Evolutionary conservation across 2,888 invertebrate genomes (phyloP).

Genomic region (Acrobeloides nanus): DNA sequence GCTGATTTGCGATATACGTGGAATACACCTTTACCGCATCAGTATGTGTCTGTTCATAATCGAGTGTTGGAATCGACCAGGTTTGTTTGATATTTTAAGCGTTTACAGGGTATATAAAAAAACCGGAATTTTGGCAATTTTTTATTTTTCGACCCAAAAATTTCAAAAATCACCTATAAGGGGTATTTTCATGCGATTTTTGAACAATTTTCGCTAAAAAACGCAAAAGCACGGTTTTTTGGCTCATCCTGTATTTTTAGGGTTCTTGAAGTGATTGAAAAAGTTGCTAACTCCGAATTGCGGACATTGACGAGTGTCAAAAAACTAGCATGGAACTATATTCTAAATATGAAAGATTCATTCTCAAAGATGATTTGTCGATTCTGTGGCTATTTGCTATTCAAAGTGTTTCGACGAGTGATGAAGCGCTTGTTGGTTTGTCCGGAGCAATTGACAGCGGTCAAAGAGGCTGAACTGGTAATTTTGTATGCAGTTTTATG

Average conservation of each 20-base stretch:
- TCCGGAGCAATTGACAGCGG: conserved; percentile 33
- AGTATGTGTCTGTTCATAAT: conserved; percentile 31
- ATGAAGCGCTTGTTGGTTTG: conserved; percentile 36
- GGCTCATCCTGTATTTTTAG: conserved; percentile 1
- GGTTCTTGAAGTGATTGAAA: conserved; percentile 16
- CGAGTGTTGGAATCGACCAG: conserved; percentile 30
- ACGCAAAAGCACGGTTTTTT: background rate
- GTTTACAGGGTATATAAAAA: too few species aligned
- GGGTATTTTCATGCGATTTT: too few species aligned
- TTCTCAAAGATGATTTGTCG: conserved; percentile 37
- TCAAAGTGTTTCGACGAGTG: conserved; percentile 43
- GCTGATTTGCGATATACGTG: conserved; percentile 35
- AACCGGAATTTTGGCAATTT: too few species aligned
- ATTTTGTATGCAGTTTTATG: background rate
- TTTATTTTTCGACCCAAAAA: too few species aligned
- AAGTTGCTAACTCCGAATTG: conserved; percentile 6
- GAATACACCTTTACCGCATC: conserved; percentile 28
- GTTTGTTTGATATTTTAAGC: conserved; percentile 14
- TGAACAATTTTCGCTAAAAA: too few species aligned
- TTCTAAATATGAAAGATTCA: conserved; percentile 34
- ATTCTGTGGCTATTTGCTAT: conserved; percentile 39
- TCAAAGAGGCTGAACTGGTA: conserved; percentile 31
- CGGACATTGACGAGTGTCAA: conserved; percentile 4
- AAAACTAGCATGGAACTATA: conserved; percentile 18
- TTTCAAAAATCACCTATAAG: too few species aligned